Evolutionary conservation across 2,888 invertebrate genomes (phyloP).

Genomic region (Tromatobia lineatoria): DNA sequence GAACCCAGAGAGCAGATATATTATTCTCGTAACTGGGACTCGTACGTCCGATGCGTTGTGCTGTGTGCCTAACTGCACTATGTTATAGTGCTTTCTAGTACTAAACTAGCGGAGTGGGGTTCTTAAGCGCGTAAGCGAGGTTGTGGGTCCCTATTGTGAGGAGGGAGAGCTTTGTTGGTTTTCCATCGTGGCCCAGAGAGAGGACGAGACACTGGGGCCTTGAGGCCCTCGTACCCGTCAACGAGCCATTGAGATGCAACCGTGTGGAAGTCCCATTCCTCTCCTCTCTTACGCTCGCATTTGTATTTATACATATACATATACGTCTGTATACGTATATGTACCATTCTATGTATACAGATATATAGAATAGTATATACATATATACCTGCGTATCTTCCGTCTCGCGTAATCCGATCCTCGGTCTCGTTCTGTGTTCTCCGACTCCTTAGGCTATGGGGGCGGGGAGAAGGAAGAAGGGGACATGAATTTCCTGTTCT

Average conservation of each 20-base stretch:
- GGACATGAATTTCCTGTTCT: slow-evolving; percentile 60
- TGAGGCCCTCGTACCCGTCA: slow-evolving; percentile 75
- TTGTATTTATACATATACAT: slow-evolving; percentile 44
- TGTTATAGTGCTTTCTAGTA: slow-evolving; percentile 20
- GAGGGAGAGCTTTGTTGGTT: slow-evolving; percentile 79
- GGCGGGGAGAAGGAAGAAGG: slow-evolving; percentile 21
- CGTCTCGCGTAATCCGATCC: slow-evolving; percentile 77
- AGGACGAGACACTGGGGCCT: slow-evolving; percentile 66
- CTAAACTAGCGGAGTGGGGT: slow-evolving; percentile 46
- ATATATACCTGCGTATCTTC: slow-evolving; percentile 10
- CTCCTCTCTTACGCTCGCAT: slow-evolving; percentile 67
- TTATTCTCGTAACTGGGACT: slow-evolving; percentile 63
- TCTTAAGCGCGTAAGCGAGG: slow-evolving; percentile 48
- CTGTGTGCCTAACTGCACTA: not conserved
- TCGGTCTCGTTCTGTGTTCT: slow-evolving; percentile 65
- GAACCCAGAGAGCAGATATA: slow-evolving; percentile 54
- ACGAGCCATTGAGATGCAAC: slow-evolving; percentile 80
- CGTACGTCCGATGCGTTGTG: slow-evolving; percentile 31
- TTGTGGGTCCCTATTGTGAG: slow-evolving; percentile 67
- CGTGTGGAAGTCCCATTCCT: slow-evolving; percentile 82
- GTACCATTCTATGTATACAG: not conserved
- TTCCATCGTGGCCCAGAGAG: slow-evolving; percentile 74
- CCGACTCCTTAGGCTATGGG: slow-evolving; percentile 36
- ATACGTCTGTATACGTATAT: not conserved
- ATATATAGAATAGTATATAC: slow-evolving; percentile 4